A percentile compares a stretch with the other conserved stretches of the same genome.
Conservation (phyloP, 2,113 vertebrate genomes). For the Chionodraco myersi region DNA sequence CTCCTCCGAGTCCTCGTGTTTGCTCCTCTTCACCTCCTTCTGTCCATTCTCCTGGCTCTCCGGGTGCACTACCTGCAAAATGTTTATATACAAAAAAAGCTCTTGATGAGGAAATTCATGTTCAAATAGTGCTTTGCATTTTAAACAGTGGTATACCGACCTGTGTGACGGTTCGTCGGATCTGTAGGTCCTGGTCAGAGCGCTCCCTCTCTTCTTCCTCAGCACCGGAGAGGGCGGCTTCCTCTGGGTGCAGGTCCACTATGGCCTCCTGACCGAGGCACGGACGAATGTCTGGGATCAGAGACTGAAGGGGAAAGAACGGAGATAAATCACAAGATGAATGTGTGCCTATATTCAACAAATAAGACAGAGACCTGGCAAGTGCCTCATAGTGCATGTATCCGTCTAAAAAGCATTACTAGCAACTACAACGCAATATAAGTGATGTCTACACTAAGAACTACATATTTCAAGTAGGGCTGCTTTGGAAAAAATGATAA, state of each 20-base stretch:
- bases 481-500: too few relatives aligned
- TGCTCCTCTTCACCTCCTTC: slow-evolving; percentile 83
- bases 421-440: neutral
- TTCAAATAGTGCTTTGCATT: neutral
- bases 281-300: slow-evolving; percentile 92
- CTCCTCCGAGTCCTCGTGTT: slow-evolving; percentile 80
- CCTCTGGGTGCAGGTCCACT: slow-evolving; percentile 92
- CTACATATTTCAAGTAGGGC: too few relatives aligned
- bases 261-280: slow-evolving; percentile 84
- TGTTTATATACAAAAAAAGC: neutral
- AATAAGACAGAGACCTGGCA: neutral
- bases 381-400: neutral
- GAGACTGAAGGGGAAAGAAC: slow-evolving; percentile 79
- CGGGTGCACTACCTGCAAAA: slow-evolving; percentile 83
- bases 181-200: slow-evolving; percentile 90
- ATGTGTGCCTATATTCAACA: neutral
- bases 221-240: slow-evolving; percentile 87
- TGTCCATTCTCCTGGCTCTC: slow-evolving; percentile 90
- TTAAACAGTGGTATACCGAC: slow-evolving; percentile 60
- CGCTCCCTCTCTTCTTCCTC: slow-evolving; percentile 85
- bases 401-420: neutral
- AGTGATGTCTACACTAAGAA: too few relatives aligned
- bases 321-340: neutral
- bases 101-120: neutral
- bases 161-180: slow-evolving; percentile 93